Evolutionary conservation across 2,113 vertebrate genomes (phyloP), one percentile per base, ranked within the genome.

Genomic region (Alethe diademata): DNA sequence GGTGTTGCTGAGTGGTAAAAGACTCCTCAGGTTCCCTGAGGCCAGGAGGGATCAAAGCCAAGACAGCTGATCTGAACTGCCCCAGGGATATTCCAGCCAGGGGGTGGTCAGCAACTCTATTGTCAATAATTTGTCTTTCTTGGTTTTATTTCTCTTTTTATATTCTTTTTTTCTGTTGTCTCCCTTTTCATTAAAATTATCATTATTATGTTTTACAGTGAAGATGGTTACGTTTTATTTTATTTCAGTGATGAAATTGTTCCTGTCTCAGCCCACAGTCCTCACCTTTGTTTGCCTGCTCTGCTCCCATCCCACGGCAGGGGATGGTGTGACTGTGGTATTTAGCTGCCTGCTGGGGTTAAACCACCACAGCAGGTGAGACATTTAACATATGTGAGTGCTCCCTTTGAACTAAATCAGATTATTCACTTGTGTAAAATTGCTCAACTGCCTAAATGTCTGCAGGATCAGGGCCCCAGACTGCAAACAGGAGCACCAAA

Each of bases 361-460:
- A 80, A 91, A 96, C 86, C 84, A 43, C 23, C 78, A 26, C 88
- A 92, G 92, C 93, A 93, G 86, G 88, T 95, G 78, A 88, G 85
- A 83, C 73, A 92, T 92, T 95, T 86, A 95, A 80, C 92, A 82
- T 90, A 75, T 95, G 80, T 28, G 78, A 95, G 62, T 33, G 33
- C 61, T 96, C 95, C 90, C 94, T 95, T 90, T 95, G 95, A 97
- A 95, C 94, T 93, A 84, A 94, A 94, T 93, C 82, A 75, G 84
- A 95, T 97, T 96, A 95, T 95, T 96, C 96, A 89, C 94, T 95
- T 93, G 92, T 87, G 88, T 92, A 95, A 95, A 94, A 93, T 93
- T 90, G 76, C 71, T 95, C 94, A 95, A 54, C 80, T 80, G 81
- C 90, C 88, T 96, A 62, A 93, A 93, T 25, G 78, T 94, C 65